Base-by-base conservation (phyloP, 1,140 invertebrate genomes). In the Acyrthosiphon pisum region DNA sequence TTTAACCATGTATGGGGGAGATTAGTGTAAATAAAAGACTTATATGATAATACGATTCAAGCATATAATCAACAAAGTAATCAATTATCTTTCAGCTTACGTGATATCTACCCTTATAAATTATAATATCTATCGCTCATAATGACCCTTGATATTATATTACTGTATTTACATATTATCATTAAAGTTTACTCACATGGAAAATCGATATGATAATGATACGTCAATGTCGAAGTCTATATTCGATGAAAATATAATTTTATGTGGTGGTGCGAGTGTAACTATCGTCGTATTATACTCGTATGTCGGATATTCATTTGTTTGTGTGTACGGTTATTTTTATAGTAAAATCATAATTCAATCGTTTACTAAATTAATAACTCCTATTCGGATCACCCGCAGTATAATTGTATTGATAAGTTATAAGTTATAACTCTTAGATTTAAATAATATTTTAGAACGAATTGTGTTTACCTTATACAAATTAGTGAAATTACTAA, bases 111-210 rank as follows among this genome's bases (percentile, higher is more conserved):
- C n/a, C 30, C 30, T n/a, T 76, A 76, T n/a, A n/a, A n/a, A n/a
- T 76, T 76, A 76, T 18, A 76, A 76, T 76, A 76, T 14, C 60
- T 76, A 76, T 76, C 18, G 18, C 60, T 76, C 60, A 35, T n/a
- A 18, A 35, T 76, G 60, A n/a, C 30, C n/a, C 30, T n/a, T 76
- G n/a, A 76, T 76, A 76, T 76, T 76, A n/a, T n/a, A 76, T 35
- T 76, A n/a, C 30, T 76, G 30, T 76, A n/a, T 76, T 76, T 76
- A 76, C 60, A 76, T 76, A 76, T 76, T 76, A 76, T 76, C 30
- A n/a, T 76, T n/a, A 76, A 68, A 76, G 18, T 20, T 14, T 76
- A 76, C 60, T n/a, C 60, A 18, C n/a, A n/a, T 76, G n/a, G n/a
- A 11, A 76, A 76, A 76, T 76, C 60, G 18, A 76, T 76, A 76